Evolutionary conservation across 2,888 invertebrate genomes (phyloP).

Genomic region (Xestia ashworthii): DNA sequence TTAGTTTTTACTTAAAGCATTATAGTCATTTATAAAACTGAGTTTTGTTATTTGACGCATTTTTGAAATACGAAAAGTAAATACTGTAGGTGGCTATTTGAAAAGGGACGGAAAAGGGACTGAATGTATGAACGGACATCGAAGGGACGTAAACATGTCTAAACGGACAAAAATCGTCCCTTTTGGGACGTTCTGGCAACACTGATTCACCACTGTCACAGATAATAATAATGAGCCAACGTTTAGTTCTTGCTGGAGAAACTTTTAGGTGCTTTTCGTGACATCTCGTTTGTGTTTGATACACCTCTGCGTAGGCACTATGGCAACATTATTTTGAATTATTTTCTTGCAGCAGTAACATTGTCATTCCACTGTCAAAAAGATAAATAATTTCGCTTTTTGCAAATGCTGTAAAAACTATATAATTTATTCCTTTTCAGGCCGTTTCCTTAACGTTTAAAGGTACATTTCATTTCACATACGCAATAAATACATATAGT

Average conservation of each 20-base stretch:
- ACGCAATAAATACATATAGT: background rate
- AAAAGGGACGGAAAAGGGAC: too few relatives aligned
- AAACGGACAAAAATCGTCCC: too few relatives aligned
- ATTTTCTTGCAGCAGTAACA: slow-evolving; percentile 38
- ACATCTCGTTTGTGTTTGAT: slow-evolving; percentile 17
- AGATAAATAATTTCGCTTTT: slow-evolving; percentile 74
- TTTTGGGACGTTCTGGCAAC: too few relatives aligned
- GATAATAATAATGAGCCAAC: slow-evolving; percentile 3
- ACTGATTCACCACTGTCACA: slow-evolving; percentile 46
- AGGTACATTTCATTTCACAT: slow-evolving; percentile 56
- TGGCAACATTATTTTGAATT: background rate
- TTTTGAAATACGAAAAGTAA: too few relatives aligned
- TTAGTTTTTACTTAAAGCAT: too few relatives aligned
- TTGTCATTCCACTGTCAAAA: slow-evolving; percentile 63
- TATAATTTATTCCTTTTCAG: slow-evolving; percentile 54
- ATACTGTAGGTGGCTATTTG: too few relatives aligned
- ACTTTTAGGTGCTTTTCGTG: background rate
- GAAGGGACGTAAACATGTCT: too few relatives aligned
- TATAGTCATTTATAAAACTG: too few relatives aligned
- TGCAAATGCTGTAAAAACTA: slow-evolving; percentile 74
- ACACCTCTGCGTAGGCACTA: too few relatives aligned
- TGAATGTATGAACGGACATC: too few relatives aligned
- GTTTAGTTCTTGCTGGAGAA: slow-evolving; percentile 35
- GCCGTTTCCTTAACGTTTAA: slow-evolving; percentile 42
- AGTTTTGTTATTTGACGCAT: too few relatives aligned